Evolutionary conservation across 2,888 invertebrate species (phyloP), one percentile per base, ranked within the genome.

Genomic region (Dascillus cervinus): DNA sequence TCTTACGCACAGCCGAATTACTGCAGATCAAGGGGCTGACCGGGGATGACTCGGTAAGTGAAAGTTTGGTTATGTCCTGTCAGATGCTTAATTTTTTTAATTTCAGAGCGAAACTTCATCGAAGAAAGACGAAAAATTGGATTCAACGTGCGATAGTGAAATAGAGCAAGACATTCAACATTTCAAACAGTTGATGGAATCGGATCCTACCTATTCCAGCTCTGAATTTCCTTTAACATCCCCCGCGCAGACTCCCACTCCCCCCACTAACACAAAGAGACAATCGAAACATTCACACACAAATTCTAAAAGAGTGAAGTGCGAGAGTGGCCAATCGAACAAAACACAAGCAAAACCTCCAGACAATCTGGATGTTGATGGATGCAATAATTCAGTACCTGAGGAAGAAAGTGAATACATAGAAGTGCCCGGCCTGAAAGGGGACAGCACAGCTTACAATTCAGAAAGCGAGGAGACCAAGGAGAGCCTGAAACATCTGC

Each of bases 11-110:
- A 5, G 81, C 81, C 9, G 81, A 81, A 52, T 65, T 78, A 36
- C 65, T 82, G 29, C 80, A 81, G 60, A 75, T 82, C 37, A 80
- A 81, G 55, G 81, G 81, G 11, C 66, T 82, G 26, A 79, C 81
- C 10, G 64, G 64, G 22, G 65, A 66, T 47, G 65, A 66, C 51
- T 56, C 64, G 32, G 66, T 65, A 54, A 17, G 4, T 17, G 17
- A 8, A 6, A 6, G 17, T 6, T 17, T 17, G 4, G 17, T 17
- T 17, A 6, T 17, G 8, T 17, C 17, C 4, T 17, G 17, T 17
- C 8, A 6, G 4, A 17, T 6, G 8, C 8, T 17, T 17, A 6
- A 17, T 17, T 29, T 33, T 26, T 22, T 42, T 35, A 15, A 22
- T 47, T 55, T 22, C 43, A 65, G 62, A 61, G 59, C 46, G 64